Conservation (phyloP, 1,140 invertebrate species). For the Tenebrio molitor region DNA sequence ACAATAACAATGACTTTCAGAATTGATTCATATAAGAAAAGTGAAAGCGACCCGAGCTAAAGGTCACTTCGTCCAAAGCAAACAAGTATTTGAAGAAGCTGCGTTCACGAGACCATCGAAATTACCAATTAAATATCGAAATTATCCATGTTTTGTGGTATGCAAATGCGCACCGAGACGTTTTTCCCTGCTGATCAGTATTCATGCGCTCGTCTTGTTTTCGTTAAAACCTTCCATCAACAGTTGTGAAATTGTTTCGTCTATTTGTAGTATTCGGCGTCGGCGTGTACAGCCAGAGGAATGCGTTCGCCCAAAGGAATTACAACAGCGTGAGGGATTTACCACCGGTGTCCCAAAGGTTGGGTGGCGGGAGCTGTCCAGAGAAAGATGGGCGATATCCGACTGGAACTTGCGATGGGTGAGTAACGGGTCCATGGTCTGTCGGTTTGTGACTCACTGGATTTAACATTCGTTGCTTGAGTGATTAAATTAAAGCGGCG, state of each 20-base stretch:
- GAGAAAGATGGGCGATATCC: slow-evolving; percentile 60
- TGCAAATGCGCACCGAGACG: too few species aligned
- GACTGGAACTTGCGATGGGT: slow-evolving; percentile 61
- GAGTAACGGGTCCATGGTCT: too few species aligned
- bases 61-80: not conserved
- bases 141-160: too few species aligned
- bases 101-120: too few species aligned
- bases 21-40: slow-evolving; percentile 18
- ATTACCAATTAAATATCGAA: too few species aligned
- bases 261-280: not conserved
- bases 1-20: not conserved
- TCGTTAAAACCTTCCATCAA: too few species aligned
- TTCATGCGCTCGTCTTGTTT: too few species aligned
- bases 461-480: too few species aligned
- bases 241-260: not conserved
- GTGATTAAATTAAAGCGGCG: too few species aligned
- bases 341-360: slow-evolving; percentile 20
- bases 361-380: slow-evolving; percentile 49
- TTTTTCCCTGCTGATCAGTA: too few species aligned
- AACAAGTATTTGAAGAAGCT: too few species aligned
- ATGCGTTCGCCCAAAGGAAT: not conserved
- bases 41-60: not conserved
- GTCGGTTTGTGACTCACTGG: too few species aligned
- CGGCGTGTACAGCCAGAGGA: not conserved
- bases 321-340: slow-evolving; percentile 24